Conservation (phyloP, 2,113 vertebrate genomes). For the Calyptommatus sinebrachiatus region DNA sequence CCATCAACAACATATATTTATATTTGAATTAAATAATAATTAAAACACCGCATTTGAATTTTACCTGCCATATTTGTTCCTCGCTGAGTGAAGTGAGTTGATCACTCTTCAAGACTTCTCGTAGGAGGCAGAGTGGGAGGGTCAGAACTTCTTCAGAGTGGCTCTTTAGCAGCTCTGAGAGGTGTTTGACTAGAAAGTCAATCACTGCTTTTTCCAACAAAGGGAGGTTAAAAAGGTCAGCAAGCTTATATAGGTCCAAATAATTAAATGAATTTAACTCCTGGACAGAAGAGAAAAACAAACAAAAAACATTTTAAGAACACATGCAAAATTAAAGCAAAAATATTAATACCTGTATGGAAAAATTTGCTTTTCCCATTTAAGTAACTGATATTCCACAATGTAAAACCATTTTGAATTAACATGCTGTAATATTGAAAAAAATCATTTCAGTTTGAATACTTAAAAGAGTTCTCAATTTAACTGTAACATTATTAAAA, state of each 20-base stretch:
- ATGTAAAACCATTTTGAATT: background rate
- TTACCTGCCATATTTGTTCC: conserved; percentile 97
- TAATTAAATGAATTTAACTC: conserved; percentile 97
- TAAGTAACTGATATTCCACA: background rate
- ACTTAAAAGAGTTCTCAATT: background rate
- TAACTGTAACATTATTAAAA: background rate
- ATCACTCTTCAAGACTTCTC: conserved; percentile 95
- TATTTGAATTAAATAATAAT: too few species aligned
- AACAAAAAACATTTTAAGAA: conserved; percentile 54
- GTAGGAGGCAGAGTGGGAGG: conserved; percentile 89
- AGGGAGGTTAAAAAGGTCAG: conserved; percentile 96
- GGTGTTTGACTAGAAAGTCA: conserved; percentile 92
- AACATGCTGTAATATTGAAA: background rate
- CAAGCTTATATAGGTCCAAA: conserved; percentile 95
- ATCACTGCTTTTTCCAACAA: conserved; percentile 92
- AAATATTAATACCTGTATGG: background rate
- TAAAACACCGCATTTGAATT: conserved; percentile 26
- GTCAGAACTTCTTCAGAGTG: conserved; percentile 87
- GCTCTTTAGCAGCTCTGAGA: conserved; percentile 89
- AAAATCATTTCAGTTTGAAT: too few species aligned
- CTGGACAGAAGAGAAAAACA: conserved; percentile 70
- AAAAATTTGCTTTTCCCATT: background rate
- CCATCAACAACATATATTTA: too few species aligned
- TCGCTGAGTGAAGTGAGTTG: conserved; percentile 93
- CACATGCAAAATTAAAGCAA: conserved; percentile 22